Percentiles rank a stretch among this genome's conserved stretches.
These are phyloP conservation scores for Alectura lathami DNA, from an alignment of 2,113 vertebrate species.

Conservation along the genomic window DNA sequence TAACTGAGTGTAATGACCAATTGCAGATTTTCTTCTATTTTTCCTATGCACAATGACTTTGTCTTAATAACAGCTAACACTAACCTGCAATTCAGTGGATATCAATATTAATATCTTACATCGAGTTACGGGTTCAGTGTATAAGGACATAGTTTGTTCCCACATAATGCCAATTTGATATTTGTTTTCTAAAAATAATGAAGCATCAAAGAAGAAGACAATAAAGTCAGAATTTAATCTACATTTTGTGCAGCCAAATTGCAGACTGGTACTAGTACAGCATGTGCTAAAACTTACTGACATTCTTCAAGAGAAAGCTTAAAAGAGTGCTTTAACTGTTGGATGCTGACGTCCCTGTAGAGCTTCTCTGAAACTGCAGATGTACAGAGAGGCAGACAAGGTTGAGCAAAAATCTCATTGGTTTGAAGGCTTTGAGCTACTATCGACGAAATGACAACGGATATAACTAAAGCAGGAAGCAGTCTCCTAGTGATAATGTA, in stretches of 20 bases:
- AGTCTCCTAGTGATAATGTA: neutral
- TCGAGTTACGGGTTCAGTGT: neutral
- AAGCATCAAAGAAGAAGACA: neutral
- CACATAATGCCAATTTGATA: neutral
- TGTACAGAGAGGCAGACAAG: neutral
- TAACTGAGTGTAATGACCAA: accelerated
- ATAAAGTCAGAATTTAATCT: neutral
- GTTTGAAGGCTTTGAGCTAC: accelerated
- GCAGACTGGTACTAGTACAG: neutral
- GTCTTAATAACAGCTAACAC: neutral
- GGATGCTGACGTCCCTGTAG: neutral
- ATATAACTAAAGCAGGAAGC: neutral
- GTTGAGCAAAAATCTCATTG: neutral
- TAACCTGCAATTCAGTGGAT: neutral
- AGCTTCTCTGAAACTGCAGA: neutral
- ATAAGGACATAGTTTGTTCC: neutral
- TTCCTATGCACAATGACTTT: neutral
- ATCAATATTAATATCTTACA: neutral
- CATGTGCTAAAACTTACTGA: neutral
- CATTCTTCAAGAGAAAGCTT: neutral
- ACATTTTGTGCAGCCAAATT: neutral
- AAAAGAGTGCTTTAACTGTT: neutral
- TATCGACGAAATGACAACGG: neutral
- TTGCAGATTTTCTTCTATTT: neutral
- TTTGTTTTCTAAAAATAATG: neutral